phyloP scores from a whole-genome alignment of 2,888 invertebrate genomes.

The Hydrotaea diabolus region DNA sequence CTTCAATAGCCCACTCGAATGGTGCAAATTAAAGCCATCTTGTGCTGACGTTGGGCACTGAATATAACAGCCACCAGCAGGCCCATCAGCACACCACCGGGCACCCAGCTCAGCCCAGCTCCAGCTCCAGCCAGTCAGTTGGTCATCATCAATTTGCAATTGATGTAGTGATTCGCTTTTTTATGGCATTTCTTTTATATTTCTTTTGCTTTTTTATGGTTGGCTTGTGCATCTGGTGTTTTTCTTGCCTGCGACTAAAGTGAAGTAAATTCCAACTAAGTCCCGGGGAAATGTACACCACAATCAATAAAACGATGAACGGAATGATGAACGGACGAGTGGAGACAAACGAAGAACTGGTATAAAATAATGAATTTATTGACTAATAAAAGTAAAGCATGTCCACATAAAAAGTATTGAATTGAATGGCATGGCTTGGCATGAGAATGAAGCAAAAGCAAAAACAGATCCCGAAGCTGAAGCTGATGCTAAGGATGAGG shows the following conservation, averaged over 20 bases:
- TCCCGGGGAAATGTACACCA: slow-evolving; percentile 58
- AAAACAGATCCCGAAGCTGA: no score
- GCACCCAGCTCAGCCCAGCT: neutral
- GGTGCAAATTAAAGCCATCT: slow-evolving; percentile 57
- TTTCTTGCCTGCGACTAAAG: slow-evolving; percentile 1
- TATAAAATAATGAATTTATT: slow-evolving; percentile 23
- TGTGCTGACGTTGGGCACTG: slow-evolving; percentile 11
- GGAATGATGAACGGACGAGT: neutral
- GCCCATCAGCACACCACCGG: slow-evolving; percentile 34
- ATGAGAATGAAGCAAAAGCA: neutral
- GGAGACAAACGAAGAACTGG: slow-evolving; percentile 9
- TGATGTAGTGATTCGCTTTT: slow-evolving; percentile 56
- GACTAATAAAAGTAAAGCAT: slow-evolving; percentile 23
- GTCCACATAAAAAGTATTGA: slow-evolving; percentile 20
- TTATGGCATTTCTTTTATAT: slow-evolving; percentile 36
- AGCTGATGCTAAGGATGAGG: neutral
- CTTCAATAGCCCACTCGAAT: slow-evolving; percentile 26
- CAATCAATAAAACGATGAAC: slow-evolving; percentile 56
- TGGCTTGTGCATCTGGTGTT: slow-evolving; percentile 54
- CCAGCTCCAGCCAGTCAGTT: slow-evolving; percentile 35
- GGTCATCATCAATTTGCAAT: slow-evolving; percentile 65
- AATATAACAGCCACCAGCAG: neutral
- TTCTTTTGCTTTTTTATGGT: slow-evolving; percentile 31
- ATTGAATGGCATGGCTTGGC: neutral
- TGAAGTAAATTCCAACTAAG: slow-evolving; percentile 60